phyloP scores from a whole-genome alignment of 2,888 invertebrate species.

The Heteromurus nitidus region DNA sequence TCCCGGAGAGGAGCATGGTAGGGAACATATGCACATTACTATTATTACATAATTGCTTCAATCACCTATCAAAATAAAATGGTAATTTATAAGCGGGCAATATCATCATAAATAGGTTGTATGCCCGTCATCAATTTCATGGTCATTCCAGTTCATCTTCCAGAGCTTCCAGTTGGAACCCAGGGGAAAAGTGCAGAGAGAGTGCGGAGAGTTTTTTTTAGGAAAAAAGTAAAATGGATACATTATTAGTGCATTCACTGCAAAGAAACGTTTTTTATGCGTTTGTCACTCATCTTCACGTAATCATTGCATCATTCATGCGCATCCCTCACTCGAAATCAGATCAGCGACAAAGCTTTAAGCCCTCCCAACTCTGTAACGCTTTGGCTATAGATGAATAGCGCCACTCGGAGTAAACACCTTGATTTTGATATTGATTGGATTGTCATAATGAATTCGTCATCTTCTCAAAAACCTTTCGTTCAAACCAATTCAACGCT shows the following conservation, averaged over 20 bases:
- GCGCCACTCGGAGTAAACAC: no score
- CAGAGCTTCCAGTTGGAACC: not conserved
- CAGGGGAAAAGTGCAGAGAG: not conserved
- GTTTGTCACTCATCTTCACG: not conserved
- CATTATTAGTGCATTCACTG: constrained; percentile 1
- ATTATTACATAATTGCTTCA: not conserved
- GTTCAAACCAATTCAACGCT: no score
- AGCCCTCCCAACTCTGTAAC: no score
- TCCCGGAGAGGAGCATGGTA: not conserved
- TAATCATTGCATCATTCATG: not conserved
- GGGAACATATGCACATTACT: no score
- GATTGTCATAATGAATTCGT: no score
- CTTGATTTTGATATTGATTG: no score
- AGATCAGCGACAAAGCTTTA: no score
- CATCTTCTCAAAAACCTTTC: no score
- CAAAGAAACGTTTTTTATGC: not conserved
- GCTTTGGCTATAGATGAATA: no score
- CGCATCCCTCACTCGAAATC: no score
- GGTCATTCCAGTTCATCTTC: constrained; percentile 48
- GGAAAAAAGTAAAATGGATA: not conserved
- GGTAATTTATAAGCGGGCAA: constrained; percentile 57
- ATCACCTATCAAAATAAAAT: constrained; percentile 30
- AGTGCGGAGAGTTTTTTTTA: no score
- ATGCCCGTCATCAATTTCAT: constrained; percentile 20
- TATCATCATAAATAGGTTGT: constrained; percentile 25